Percentiles rank a stretch among this genome's conserved stretches.
Evolutionary conservation across 2,797 vertebrate genomes (phyloP).

Genomic region (Microhierax caerulescens): DNA sequence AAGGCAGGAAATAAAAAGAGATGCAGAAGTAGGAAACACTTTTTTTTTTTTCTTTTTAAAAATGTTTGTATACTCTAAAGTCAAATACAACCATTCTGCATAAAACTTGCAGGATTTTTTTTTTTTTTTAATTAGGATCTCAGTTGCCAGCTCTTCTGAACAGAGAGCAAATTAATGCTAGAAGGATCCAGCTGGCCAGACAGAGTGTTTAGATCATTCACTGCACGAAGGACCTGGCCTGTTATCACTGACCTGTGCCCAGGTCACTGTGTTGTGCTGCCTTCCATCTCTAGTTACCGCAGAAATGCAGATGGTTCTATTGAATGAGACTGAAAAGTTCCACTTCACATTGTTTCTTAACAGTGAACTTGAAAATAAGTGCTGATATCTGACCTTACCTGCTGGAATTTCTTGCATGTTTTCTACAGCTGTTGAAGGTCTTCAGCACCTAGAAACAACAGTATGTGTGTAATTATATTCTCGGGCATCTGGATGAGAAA

Average conservation of each 20-base stretch:
- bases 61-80: neutral
- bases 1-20: neutral
- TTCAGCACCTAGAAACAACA: conserved; percentile 30
- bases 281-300: neutral
- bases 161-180: neutral
- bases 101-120: neutral
- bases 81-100: neutral
- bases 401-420: conserved; percentile 32
- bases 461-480: neutral
- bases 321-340: neutral
- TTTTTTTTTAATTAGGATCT: neutral
- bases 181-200: neutral
- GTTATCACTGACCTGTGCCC: neutral
- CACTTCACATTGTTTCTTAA: neutral
- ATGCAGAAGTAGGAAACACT: too few relatives aligned
- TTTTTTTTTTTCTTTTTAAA: neutral
- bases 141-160: neutral
- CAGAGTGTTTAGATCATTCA: neutral
- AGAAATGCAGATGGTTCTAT: neutral
- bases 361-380: neutral
- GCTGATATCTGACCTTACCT: neutral
- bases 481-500: conserved; percentile 36
- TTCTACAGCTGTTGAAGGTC: conserved; percentile 44
- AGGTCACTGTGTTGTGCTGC: neutral
- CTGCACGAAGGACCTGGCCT: neutral